Evolutionary conservation across 2,888 invertebrate species (phyloP).

Genomic region (Cephus pulcher): DNA sequence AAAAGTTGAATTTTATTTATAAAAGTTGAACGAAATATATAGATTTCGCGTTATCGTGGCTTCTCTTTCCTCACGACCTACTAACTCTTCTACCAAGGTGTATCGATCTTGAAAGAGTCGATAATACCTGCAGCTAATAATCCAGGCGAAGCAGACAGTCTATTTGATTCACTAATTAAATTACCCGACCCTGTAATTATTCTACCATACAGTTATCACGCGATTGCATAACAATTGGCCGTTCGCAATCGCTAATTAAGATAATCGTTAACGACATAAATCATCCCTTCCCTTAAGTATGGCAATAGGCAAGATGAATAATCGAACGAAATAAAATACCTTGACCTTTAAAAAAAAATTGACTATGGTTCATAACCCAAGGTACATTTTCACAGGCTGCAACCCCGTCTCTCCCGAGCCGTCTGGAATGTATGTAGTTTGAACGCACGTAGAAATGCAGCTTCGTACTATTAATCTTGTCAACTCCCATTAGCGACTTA

Average conservation of each 20-base stretch:
- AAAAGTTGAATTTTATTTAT: background rate
- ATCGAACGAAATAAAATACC: background rate
- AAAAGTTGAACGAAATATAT: background rate
- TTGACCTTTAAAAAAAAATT: background rate
- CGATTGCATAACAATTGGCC: background rate
- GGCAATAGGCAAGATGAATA: background rate
- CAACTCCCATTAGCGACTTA: background rate
- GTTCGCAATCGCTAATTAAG: background rate
- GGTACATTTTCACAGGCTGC: background rate
- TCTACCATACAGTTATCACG: background rate
- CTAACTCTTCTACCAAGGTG: background rate
- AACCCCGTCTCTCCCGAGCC: background rate
- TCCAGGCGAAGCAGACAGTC: background rate
- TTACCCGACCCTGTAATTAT: background rate
- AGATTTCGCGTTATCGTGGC: background rate
- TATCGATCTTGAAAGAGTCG: background rate
- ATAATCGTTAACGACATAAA: background rate
- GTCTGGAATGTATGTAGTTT: background rate
- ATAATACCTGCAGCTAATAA: background rate
- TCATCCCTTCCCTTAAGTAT: background rate
- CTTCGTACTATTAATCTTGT: background rate
- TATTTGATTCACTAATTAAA: background rate
- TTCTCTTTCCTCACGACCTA: background rate
- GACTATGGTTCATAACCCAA: background rate
- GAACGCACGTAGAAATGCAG: background rate